Base-by-base conservation (phyloP, 2,797 vertebrate genomes). In the Urophycis tenuis region DNA sequence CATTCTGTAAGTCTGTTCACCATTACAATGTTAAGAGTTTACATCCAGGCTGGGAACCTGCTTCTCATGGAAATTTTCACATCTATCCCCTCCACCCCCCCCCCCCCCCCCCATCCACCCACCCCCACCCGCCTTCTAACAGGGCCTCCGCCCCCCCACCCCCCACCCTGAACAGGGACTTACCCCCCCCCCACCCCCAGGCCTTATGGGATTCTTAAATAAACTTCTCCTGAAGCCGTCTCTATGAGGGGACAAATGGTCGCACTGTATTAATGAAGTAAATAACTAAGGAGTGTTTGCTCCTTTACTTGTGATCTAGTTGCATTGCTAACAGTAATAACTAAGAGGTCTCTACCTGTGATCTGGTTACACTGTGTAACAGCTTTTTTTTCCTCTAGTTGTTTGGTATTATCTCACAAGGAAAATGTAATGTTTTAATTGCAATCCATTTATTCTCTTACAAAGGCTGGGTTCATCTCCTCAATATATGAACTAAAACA, bases 11-110 rank as follows among this genome's bases (percentile, higher is more conserved):
- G 5, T 92, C 91, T 90, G 88, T 88, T 91, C 90, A 91, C 90
- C 92, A 92, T 92, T 90, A 92, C 90, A 91, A 92, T 91, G 90
- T 92, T 84, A 91, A 91, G 89, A 91, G 88, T 89, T 92, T 91
- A 87, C 90, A 91, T 89, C 86, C 87, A 91, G 89, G 87, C 89
- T 87, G 90, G 90, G 90, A 91, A 91, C 86, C 88, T 77, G 85
- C 88, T 94, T 94, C 91, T 90, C 92, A 94, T 94, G 91, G 91
- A 89, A 94, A 94, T 93, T 78, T 41, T 41, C 39, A 17, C 39
- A 41, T 41, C 45, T 19, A 49, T 12, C 45, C 45, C 81, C 64
- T n/a, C 12, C 82, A 85, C 89, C 84, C 82, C 82, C 82, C 78
- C 85, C 2, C 88, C 81, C 86, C 89, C n/a, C 45, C 45, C 22